These are phyloP conservation scores for Eolophus roseicapilla DNA, from an alignment of 2,113 vertebrate species.

Conservation along the genomic window DNA sequence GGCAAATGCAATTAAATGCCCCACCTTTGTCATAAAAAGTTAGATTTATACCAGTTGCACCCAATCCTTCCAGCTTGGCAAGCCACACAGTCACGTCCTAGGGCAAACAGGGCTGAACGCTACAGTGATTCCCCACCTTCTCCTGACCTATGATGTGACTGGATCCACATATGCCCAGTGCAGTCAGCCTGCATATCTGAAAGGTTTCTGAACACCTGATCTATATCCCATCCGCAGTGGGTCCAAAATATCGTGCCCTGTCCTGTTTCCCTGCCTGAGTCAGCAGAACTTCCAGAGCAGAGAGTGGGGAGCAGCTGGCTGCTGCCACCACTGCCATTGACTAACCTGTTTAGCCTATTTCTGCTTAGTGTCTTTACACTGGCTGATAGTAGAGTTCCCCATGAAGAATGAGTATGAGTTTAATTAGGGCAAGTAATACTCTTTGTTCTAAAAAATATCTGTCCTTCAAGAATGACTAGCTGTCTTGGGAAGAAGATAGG, in stretches of 20 bases:
- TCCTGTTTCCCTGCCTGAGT: background rate
- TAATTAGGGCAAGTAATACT: background rate
- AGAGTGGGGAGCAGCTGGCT: background rate
- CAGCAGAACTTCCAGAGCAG: background rate
- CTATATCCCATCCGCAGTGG: fast-evolving
- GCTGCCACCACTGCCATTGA: background rate
- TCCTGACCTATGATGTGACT: background rate
- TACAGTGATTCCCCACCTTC: background rate
- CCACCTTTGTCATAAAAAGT: background rate
- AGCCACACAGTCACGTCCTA: background rate
- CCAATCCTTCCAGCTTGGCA: background rate
- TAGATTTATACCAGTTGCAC: background rate
- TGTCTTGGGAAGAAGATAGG: background rate
- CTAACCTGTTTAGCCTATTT: background rate
- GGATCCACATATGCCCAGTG: background rate
- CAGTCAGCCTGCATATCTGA: background rate
- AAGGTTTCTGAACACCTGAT: background rate
- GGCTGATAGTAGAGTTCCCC: background rate
- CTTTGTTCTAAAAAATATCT: background rate
- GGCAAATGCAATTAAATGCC: background rate
- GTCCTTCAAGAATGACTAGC: background rate
- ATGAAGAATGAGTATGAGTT: background rate
- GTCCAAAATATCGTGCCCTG: fast-evolving
- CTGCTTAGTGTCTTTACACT: background rate
- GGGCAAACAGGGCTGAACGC: background rate